A percentile compares a stretch with the other conserved stretches of the same genome.
Conservation (phyloP, 1,140 invertebrate genomes). For the Drosophila sproati region DNA sequence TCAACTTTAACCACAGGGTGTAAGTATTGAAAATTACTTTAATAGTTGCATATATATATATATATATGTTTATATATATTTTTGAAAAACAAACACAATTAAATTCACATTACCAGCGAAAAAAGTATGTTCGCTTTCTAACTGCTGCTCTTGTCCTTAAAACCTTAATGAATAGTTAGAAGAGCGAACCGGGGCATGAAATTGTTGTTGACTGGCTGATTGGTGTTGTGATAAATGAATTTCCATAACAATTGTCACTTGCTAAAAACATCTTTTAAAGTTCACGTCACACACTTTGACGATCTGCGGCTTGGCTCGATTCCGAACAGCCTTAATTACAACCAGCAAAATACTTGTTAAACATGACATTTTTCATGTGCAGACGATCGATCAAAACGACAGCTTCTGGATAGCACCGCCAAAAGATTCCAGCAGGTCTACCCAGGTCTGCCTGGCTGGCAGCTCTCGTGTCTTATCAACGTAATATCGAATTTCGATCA, state of each 20-base stretch:
- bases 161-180: slow-evolving; percentile 26
- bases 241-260: slow-evolving; percentile 54
- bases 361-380: slow-evolving; percentile 79
- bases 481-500: slow-evolving; percentile 84
- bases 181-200: slow-evolving; percentile 20
- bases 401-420: slow-evolving; percentile 60
- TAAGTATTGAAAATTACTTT: slow-evolving; percentile 63
- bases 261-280: slow-evolving; percentile 27
- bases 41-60: slow-evolving; percentile 23
- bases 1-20: slow-evolving; percentile 54
- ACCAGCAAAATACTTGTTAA: slow-evolving; percentile 76
- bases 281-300: slow-evolving; percentile 8
- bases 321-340: slow-evolving; percentile 65
- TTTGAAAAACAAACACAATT: slow-evolving; percentile 73
- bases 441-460: slow-evolving; percentile 24
- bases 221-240: slow-evolving; percentile 66
- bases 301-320: slow-evolving; percentile 32
- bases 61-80: too few relatives aligned
- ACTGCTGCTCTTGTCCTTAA: neutral
- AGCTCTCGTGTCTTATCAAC: slow-evolving; percentile 69
- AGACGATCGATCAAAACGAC: slow-evolving; percentile 79
- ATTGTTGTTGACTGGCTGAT: slow-evolving; percentile 14
- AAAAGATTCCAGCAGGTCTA: slow-evolving; percentile 39
- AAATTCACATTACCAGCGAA: slow-evolving; percentile 61
- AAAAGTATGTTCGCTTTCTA: slow-evolving; percentile 20